Evolutionary conservation across 2,113 vertebrate genomes (phyloP), one percentile per base, ranked within the genome.

Genomic region (human): DNA sequence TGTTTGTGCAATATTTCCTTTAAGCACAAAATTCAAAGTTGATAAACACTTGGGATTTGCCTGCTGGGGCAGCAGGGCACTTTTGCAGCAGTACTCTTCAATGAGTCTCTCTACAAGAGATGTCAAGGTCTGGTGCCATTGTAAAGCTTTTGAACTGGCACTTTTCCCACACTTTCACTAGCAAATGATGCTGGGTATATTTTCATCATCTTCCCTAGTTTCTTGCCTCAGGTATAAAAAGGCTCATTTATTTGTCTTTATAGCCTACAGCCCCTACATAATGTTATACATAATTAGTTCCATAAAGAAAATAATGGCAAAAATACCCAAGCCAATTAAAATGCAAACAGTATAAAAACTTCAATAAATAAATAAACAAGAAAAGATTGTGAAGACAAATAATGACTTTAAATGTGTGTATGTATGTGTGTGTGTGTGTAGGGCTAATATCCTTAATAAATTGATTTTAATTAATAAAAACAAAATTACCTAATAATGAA

Each of bases 111-210:
- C 20, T 55, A 40, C 27, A 59, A 32, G 18, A n/a, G 57, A 57
- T 11, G 1, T 27, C 13, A 20, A 50, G 0, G 18, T 45, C 1
- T 48, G 2, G 12, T 43, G 18, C 14, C 32, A 64, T 20, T 22
- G 50, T 13, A n/a, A 14, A 17, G 3, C 20, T 10, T 79, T 70
- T 22, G 7, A 45, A 50, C 13, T 38, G 12, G n/a, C 11, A 32
- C 22, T 48, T 40, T 72, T 6, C 16, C 72, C n/a, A 81, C 14
- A 14, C 59, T 64, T 23, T 16, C 8, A 0, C 5, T 16, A 57
- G 5, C 0, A 64, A 48, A 40, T 11, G 13, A 52, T 27, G 4
- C 4, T 20, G 9, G 8, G 4, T 2, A 25, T n/a, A 8, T 40
- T 57, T 70, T 16, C 23, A 27, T 64, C 61, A 20, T 48, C 10